Evolutionary conservation across 2,113 vertebrate species (phyloP).

Genomic region (Hypocryptadius cinnamomeus): DNA sequence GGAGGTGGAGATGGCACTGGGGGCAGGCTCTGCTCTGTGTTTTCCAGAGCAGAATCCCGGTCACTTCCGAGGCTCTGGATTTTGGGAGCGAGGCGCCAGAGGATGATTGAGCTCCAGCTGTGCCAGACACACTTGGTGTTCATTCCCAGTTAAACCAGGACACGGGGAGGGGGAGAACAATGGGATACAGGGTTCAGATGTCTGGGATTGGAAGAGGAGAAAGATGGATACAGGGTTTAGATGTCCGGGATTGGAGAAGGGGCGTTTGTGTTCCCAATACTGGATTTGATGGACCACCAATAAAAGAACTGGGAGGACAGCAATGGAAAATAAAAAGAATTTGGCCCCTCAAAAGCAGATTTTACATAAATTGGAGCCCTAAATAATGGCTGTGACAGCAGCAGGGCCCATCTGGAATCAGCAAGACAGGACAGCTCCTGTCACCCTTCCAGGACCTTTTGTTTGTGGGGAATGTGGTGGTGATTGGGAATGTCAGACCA

Average conservation of each 20-base stretch:
- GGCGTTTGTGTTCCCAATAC: background rate
- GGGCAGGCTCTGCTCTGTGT: background rate
- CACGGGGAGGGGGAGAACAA: background rate
- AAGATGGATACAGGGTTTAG: background rate
- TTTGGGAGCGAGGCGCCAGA: background rate
- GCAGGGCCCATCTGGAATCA: background rate
- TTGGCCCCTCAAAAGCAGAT: background rate
- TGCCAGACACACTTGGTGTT: background rate
- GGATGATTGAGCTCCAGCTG: background rate
- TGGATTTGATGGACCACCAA: background rate
- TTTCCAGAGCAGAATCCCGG: background rate
- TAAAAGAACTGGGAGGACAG: background rate
- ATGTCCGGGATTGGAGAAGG: background rate
- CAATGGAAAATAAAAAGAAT: background rate
- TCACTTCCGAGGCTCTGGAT: background rate
- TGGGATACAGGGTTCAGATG: background rate
- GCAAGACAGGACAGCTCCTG: background rate
- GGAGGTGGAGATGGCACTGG: background rate
- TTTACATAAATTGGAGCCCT: background rate
- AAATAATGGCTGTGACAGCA: background rate
- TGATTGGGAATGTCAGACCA: background rate
- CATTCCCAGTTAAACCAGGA: background rate
- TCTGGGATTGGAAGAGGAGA: background rate
- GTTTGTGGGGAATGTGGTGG: background rate
- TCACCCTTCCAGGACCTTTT: background rate